These are phyloP conservation scores for Ceratoteleas bidentatus DNA, from an alignment of 1,140 invertebrate genomes.

Conservation along the genomic window DNA sequence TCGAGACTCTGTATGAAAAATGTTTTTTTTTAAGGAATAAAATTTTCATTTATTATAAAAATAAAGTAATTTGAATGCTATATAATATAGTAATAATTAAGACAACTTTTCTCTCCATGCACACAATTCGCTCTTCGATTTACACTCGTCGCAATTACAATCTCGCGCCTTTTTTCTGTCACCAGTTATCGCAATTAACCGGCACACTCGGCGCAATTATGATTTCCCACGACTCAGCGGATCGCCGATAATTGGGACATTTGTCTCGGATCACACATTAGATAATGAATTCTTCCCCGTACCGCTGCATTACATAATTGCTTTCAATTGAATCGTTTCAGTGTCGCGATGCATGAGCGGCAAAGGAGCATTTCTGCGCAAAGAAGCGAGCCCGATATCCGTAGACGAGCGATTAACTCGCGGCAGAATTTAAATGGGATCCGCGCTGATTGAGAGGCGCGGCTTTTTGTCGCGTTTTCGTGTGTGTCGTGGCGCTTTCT, in stretches of 20 bases:
- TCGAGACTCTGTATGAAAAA: too few relatives aligned
- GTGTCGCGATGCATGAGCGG: conserved; percentile 47
- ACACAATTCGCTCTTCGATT: background rate
- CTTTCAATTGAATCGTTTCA: conserved; percentile 60
- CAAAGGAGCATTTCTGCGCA: conserved; percentile 39
- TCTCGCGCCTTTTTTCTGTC: conserved; percentile 10
- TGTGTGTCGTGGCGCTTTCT: conserved; percentile 51
- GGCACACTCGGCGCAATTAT: conserved; percentile 33
- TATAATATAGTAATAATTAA: too few relatives aligned
- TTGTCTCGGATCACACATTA: conserved; percentile 52
- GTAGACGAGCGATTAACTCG: conserved; percentile 43
- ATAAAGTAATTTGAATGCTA: too few relatives aligned
- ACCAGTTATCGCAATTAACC: conserved; percentile 34
- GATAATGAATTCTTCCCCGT: conserved; percentile 50
- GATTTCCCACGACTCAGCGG: conserved; percentile 33
- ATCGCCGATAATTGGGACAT: conserved; percentile 43
- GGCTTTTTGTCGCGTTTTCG: conserved; percentile 39
- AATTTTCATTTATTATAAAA: too few relatives aligned
- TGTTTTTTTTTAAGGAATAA: too few relatives aligned
- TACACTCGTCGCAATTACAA: conserved; percentile 2
- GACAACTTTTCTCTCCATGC: too few relatives aligned
- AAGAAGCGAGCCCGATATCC: conserved; percentile 34
- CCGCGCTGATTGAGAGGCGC: conserved; percentile 30
- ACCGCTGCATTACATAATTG: conserved; percentile 55
- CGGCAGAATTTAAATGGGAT: conserved; percentile 42